Evolutionary conservation across 2,888 invertebrate genomes (phyloP).

Genomic region (Petrolisthes cinctipes): DNA sequence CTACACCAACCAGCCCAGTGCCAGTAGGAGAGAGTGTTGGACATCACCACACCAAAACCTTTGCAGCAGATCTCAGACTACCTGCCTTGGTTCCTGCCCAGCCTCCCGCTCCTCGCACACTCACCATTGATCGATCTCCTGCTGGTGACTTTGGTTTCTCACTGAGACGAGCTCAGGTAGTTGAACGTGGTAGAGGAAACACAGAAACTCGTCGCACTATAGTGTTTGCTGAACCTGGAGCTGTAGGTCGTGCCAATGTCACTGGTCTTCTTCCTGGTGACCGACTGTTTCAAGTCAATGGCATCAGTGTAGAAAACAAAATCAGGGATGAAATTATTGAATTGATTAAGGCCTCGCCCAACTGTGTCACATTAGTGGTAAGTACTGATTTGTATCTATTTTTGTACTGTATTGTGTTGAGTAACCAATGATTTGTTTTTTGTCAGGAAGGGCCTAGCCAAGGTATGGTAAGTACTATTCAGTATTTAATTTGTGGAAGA

Average conservation of each 20-base stretch:
- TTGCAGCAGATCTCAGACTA: conserved; percentile 66
- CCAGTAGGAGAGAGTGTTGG: conserved; percentile 63
- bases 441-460: background rate
- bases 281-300: conserved; percentile 90
- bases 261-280: conserved; percentile 95
- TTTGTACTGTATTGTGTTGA: background rate
- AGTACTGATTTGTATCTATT: conserved; percentile 27
- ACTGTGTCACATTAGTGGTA: conserved; percentile 87
- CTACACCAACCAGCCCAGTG: conserved; percentile 52
- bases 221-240: conserved; percentile 91
- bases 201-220: conserved; percentile 72
- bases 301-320: conserved; percentile 84
- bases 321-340: conserved; percentile 93
- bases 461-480: no score
- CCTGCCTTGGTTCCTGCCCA: conserved; percentile 70
- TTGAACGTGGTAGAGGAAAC: conserved; percentile 75
- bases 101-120: conserved; percentile 75
- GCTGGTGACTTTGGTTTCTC: conserved; percentile 95
- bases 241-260: conserved; percentile 79
- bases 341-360: conserved; percentile 87
- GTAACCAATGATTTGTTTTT: background rate
- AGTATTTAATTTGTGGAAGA: no score
- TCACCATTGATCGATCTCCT: conserved; percentile 78
- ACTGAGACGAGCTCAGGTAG: conserved; percentile 86
- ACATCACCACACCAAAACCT: conserved; percentile 60